phyloP scores from a whole-genome alignment of 1,140 invertebrate species.

The Eciton burchellii region DNA sequence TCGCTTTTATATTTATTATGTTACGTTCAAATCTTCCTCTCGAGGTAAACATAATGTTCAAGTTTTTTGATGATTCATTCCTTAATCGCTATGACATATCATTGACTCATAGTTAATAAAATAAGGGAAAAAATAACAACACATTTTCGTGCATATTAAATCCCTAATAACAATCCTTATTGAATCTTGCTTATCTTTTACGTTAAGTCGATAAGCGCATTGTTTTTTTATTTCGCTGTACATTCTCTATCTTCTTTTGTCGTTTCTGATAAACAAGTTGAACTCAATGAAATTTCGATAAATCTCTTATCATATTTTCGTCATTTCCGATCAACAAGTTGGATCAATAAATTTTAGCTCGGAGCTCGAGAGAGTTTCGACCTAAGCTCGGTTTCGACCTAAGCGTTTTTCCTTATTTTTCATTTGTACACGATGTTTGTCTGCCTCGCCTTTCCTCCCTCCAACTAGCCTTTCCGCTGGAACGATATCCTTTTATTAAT shows the following conservation, averaged over 20 bases:
- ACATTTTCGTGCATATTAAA: conserved; percentile 8
- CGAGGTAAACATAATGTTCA: conserved; percentile 5
- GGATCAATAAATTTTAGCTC: conserved; percentile 35
- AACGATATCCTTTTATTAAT: background rate
- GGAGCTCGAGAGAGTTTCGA: background rate
- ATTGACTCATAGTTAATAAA: background rate
- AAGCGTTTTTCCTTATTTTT: conserved; percentile 40
- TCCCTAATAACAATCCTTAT: background rate
- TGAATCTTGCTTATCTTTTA: background rate
- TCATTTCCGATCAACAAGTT: conserved; percentile 5
- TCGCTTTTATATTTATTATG: conserved; percentile 14
- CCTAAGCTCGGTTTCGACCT: conserved; percentile 27
- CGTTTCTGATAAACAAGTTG: too few relatives aligned
- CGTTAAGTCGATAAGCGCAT: too few relatives aligned
- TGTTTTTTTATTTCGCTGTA: too few relatives aligned
- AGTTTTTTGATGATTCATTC: background rate
- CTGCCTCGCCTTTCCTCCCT: conserved; percentile 20
- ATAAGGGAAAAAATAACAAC: background rate
- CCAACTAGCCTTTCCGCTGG: background rate
- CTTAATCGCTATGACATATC: background rate
- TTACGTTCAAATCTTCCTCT: conserved; percentile 23
- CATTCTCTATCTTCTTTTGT: too few relatives aligned
- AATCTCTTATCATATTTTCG: background rate
- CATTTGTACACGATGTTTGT: conserved; percentile 34
- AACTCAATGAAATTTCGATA: too few relatives aligned